Percentiles rank a stretch among this genome's conserved stretches.
phyloP scores from a whole-genome alignment of 2,888 invertebrate species.

The Drosophila mettleri region DNA sequence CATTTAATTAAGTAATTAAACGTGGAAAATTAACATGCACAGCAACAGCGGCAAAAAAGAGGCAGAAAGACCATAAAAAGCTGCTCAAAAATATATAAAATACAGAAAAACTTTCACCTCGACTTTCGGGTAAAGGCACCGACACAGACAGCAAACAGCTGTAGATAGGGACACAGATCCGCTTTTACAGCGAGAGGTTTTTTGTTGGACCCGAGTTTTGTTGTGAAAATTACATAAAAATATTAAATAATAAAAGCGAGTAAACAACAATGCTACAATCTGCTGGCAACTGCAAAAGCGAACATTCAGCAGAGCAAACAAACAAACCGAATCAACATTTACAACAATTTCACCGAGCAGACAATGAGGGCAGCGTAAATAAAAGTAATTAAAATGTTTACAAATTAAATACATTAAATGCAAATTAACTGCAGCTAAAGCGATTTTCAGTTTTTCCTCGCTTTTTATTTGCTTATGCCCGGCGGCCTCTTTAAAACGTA shows the following conservation, averaged over 20 bases:
- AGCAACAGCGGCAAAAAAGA: conserved; percentile 18
- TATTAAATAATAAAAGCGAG: conserved; percentile 41
- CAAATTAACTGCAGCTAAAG: conserved; percentile 50
- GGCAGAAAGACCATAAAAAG: conserved; percentile 34
- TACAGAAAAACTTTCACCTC: conserved; percentile 63
- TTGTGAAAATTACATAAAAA: conserved; percentile 49
- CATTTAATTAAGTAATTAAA: conserved; percentile 74
- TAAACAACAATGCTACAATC: conserved; percentile 32
- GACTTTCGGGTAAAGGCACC: conserved; percentile 23
- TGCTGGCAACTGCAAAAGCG: conserved; percentile 31
- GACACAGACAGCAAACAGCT: conserved; percentile 13
- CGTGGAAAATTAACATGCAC: conserved; percentile 41
- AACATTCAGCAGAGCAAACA: conserved; percentile 31
- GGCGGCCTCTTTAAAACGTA: conserved; percentile 18
- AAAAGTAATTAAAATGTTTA: conserved; percentile 75
- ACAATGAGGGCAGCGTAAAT: conserved; percentile 17
- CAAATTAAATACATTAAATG: conserved; percentile 63
- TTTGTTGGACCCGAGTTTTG: conserved; percentile 26
- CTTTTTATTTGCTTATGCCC: conserved; percentile 11
- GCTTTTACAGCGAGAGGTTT: conserved; percentile 36
- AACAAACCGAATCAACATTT: conserved; percentile 39
- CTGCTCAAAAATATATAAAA: conserved; percentile 35
- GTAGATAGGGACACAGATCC: conserved; percentile 11
- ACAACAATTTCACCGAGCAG: conserved; percentile 32
- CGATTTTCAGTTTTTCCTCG: conserved; percentile 24